Percentiles rank a stretch among this genome's conserved stretches.
Evolutionary conservation across 2,113 vertebrate species (phyloP).

Genomic region (Hystrix brachyura): DNA sequence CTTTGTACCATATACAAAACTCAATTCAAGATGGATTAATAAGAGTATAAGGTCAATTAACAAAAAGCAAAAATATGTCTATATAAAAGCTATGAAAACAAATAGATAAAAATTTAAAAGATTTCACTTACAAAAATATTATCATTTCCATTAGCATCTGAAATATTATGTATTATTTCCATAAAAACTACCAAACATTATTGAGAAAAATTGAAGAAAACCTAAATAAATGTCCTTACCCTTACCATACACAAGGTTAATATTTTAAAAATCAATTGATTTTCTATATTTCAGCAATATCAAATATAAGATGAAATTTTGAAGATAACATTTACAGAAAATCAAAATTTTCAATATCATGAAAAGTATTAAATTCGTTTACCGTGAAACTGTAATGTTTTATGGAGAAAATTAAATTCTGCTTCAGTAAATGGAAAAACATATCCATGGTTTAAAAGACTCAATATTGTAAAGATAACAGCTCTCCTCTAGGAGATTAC

Average conservation of each 20-base stretch:
- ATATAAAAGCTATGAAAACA: background rate
- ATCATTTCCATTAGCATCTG: background rate
- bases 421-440: conserved; percentile 3
- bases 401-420: background rate
- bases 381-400: background rate
- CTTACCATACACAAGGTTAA: background rate
- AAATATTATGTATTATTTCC: conserved; percentile 33
- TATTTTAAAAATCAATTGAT: background rate
- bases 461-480: background rate
- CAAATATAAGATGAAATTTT: conserved; percentile 29
- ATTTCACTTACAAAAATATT: conserved; percentile 3
- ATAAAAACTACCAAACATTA: conserved; percentile 10
- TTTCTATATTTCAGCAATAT: conserved; percentile 3
- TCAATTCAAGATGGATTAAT: background rate
- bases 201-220: background rate
- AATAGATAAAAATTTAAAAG: background rate
- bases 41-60: background rate
- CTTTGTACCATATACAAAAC: background rate
- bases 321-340: background rate
- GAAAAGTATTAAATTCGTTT: background rate
- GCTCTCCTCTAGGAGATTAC: background rate
- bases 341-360: background rate
- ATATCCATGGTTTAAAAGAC: background rate
- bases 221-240: background rate
- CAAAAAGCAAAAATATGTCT: background rate